These are phyloP conservation scores for Sternarchorhynchus goeldii DNA, from an alignment of 2,797 vertebrate species.

Conservation along the genomic window DNA sequence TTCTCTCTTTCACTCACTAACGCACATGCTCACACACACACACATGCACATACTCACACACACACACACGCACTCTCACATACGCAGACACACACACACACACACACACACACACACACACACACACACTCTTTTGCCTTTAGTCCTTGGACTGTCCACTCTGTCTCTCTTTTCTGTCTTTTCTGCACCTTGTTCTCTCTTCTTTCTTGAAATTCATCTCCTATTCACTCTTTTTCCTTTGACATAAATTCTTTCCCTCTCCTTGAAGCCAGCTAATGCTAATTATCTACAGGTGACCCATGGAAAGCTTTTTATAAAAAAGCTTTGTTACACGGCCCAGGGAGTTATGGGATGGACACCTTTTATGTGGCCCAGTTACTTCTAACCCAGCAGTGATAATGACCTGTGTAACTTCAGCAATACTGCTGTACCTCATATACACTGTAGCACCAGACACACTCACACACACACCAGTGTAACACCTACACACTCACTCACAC, in stretches of 20 bases:
- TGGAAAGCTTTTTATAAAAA: slow-evolving; percentile 23
- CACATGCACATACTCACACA: slow-evolving; percentile 45
- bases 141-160: slow-evolving; percentile 58
- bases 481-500: too few relatives aligned
- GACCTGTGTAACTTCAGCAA: too few relatives aligned
- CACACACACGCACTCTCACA: slow-evolving; percentile 41
- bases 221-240: slow-evolving; percentile 61
- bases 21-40: slow-evolving; percentile 40
- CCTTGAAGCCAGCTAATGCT: slow-evolving; percentile 19
- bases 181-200: slow-evolving; percentile 32
- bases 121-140: slow-evolving; percentile 56
- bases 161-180: slow-evolving; percentile 48
- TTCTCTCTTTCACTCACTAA: slow-evolving; percentile 68
- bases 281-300: slow-evolving; percentile 47
- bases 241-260: slow-evolving; percentile 49
- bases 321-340: not conserved
- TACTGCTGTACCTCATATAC: too few relatives aligned
- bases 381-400: too few relatives aligned
- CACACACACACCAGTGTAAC: too few relatives aligned
- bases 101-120: slow-evolving; percentile 24
- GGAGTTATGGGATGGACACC: too few relatives aligned
- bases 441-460: too few relatives aligned
- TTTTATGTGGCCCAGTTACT: too few relatives aligned
- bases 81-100: slow-evolving; percentile 34
- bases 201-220: slow-evolving; percentile 63